Base-by-base conservation (phyloP, 2,888 invertebrate species). In the Ophion obscuratus region DNA sequence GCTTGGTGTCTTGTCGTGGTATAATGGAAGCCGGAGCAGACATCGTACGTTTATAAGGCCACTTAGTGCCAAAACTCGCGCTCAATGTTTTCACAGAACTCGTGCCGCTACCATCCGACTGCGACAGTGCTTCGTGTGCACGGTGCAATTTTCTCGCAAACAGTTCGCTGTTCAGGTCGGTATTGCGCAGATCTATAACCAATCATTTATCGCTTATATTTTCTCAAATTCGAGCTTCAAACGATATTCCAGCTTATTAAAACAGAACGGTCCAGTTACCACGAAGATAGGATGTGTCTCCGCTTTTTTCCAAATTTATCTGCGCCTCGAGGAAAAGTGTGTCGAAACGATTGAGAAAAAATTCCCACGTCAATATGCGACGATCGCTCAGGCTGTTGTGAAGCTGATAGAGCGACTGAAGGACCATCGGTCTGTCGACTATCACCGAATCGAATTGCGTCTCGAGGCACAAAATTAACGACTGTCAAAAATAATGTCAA, bases 391-490 rank as follows among this genome's bases (percentile, higher is more conserved):
- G 96, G 2, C 98, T 97, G 93, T 98, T 99, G 93, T 99, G 98
- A 7, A 99, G 95, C 93, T 99, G 98, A 94, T 98, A 98, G 78
- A 99, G 96, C 2, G 98, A 98, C 94, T 99, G 99, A 62, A 99
- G 95, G 47, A 99, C 98, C 96, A 99, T 97, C 0, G 99, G 99
- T 62, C 99, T 96, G 94, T 99, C 99, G 84, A 98, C 97, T 85
- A 99, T 98, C 87, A 99, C 99, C 85, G 98, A 96, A 95, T 99
- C 99, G 95, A 99, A 99, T 95, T 99, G 99, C 0, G 98, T 97
- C 95, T 99, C 99, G 95, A 99, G 95, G 94, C 99, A 99, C 95
- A 97, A 97, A 79, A 98, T 96, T 87, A 99, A 95, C 82, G 98
- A 96, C 97, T 98, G 94, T 62, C 93, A 68, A 66, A 57, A n/a